Conservation (phyloP, 2,113 vertebrate genomes). For the Nanger granti region DNA sequence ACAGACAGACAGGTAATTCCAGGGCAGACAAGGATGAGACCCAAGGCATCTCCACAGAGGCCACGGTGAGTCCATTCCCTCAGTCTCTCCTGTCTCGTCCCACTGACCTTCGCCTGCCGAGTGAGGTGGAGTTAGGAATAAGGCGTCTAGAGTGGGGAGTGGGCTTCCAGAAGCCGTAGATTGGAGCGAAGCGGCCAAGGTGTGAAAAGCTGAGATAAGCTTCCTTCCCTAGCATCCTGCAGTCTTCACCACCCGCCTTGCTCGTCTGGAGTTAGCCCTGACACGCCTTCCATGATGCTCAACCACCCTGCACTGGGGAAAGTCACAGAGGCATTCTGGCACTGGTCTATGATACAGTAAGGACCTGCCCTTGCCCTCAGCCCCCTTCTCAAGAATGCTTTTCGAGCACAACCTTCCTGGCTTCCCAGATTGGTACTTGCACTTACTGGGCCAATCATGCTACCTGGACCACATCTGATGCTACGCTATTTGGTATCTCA, state of each 20-base stretch:
- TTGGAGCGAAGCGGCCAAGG: neutral
- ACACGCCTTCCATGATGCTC: neutral
- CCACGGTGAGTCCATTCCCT: neutral
- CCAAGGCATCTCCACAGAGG: neutral
- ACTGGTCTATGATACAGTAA: accelerated
- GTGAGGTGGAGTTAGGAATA: no score
- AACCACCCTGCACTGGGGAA: accelerated
- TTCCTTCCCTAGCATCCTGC: neutral
- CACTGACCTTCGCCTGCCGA: neutral
- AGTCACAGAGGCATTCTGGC: neutral
- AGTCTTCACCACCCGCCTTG: neutral
- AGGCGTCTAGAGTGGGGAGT: neutral
- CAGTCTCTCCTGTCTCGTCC: neutral
- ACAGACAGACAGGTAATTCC: neutral
- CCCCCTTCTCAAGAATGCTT: neutral
- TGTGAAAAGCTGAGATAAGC: neutral
- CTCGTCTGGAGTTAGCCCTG: neutral
- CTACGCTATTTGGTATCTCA: neutral
- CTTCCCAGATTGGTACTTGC: neutral
- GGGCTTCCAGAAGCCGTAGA: neutral
- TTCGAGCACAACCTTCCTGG: neutral
- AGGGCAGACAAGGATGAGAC: neutral
- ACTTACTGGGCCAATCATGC: neutral
- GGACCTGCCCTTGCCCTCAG: neutral
- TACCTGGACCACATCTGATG: neutral